phyloP scores from a whole-genome alignment of 2,888 invertebrate genomes.

The Zeuzera pyrina region DNA sequence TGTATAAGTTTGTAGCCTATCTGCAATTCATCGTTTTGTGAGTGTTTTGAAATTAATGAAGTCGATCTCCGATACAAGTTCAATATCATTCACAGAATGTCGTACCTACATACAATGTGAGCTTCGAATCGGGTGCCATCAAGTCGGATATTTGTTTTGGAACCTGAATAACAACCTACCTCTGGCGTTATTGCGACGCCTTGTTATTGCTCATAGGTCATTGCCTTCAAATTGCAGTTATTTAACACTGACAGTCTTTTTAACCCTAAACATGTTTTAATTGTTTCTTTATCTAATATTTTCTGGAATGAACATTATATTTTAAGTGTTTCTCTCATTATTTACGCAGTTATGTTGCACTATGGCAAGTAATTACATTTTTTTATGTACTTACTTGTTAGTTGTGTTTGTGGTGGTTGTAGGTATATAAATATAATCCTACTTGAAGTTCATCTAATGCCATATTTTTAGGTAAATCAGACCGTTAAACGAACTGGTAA shows the following conservation, averaged over 20 bases:
- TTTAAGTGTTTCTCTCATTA: no score
- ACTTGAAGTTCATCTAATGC: not conserved
- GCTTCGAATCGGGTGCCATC: no score
- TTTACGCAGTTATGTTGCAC: no score
- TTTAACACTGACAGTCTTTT: slow-evolving; percentile 49
- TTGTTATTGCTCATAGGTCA: slow-evolving; percentile 59
- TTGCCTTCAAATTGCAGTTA: slow-evolving; percentile 67
- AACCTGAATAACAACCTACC: slow-evolving; percentile 58
- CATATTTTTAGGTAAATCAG: slow-evolving; percentile 34
- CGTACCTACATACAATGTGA: no score
- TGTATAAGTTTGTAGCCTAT: no score
- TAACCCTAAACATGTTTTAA: slow-evolving; percentile 50
- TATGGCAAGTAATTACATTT: no score
- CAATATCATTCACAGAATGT: no score
- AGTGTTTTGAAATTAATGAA: no score
- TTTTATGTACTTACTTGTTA: no score
- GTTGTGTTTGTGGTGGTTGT: no score
- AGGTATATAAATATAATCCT: not conserved
- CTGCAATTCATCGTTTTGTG: no score
- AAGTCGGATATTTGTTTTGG: slow-evolving; percentile 45
- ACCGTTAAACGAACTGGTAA: slow-evolving; percentile 40
- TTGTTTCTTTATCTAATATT: slow-evolving; percentile 30
- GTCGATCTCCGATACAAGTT: no score
- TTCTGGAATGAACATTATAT: not conserved
- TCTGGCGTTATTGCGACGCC: slow-evolving; percentile 29